A percentile compares a stretch with the other conserved stretches of the same genome.
Conservation (phyloP, 2,888 invertebrate genomes). For the Gerris lacustris region DNA sequence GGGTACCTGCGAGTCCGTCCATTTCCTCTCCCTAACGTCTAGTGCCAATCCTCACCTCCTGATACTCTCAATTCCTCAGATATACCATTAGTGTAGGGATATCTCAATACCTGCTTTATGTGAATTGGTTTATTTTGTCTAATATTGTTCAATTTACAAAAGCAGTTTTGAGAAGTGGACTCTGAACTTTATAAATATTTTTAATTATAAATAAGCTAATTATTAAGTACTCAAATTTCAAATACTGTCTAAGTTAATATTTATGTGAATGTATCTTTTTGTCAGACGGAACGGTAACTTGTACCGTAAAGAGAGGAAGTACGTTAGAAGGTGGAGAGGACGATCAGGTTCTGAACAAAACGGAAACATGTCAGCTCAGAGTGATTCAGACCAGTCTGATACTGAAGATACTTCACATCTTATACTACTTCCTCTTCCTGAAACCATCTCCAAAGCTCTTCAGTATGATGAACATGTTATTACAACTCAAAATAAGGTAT, state of each 20-base stretch:
- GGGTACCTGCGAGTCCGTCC: no score
- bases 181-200: no score
- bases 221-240: no score
- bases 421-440: conserved; percentile 8
- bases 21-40: no score
- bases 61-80: no score
- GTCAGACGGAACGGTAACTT: conserved; percentile 30
- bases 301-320: conserved; percentile 50
- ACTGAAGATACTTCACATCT: background rate
- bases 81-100: no score
- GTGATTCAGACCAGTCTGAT: conserved; percentile 9
- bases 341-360: conserved; percentile 1
- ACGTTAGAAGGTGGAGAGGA: background rate
- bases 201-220: no score
- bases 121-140: no score
- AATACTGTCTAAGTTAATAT: background rate
- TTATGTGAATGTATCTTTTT: background rate
- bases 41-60: no score
- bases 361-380: background rate
- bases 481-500: conserved; percentile 7
- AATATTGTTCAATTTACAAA: no score
- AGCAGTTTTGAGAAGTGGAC: no score
- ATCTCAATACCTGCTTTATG: no score
- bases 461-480: conserved; percentile 29
- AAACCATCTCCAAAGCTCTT: conserved; percentile 24